Conservation (phyloP, 1,140 invertebrate species). For the Sinonovacula constricta region DNA sequence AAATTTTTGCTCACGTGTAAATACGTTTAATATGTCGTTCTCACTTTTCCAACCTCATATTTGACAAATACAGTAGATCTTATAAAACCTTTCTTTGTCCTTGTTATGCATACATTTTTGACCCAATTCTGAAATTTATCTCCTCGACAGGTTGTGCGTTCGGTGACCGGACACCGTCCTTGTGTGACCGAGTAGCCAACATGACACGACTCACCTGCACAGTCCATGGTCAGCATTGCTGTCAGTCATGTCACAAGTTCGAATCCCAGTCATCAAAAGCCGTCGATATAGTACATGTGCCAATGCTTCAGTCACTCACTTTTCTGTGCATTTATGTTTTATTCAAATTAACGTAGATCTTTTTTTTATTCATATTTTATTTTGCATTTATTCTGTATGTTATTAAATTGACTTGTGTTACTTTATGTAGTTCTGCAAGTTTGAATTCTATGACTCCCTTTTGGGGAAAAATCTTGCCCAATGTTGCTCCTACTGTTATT, state of each 20-base stretch:
- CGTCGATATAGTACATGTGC: too few species aligned
- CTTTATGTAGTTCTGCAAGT: too few species aligned
- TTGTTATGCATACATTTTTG: background rate
- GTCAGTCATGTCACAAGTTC: constrained; percentile 15
- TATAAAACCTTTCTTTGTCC: background rate
- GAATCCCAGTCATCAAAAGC: too few species aligned
- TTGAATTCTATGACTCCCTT: too few species aligned
- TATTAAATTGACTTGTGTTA: too few species aligned
- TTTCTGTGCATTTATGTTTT: too few species aligned
- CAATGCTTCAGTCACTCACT: too few species aligned
- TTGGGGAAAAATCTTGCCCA: too few species aligned
- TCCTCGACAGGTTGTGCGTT: constrained; percentile 49
- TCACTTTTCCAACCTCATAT: background rate
- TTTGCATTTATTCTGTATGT: too few species aligned
- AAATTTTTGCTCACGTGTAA: background rate
- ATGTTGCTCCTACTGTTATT: too few species aligned
- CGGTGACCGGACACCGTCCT: constrained; percentile 49
- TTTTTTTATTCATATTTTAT: too few species aligned
- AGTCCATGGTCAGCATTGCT: constrained; percentile 3
- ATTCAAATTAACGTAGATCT: too few species aligned
- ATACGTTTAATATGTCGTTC: background rate
- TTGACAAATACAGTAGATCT: background rate
- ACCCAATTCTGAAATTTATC: background rate
- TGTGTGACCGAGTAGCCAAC: constrained; percentile 45
- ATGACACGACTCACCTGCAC: constrained; percentile 17